A percentile compares a stretch with the other conserved stretches of the same genome.
These are phyloP conservation scores for Alectoris magna DNA, from an alignment of 2,797 vertebrate species.

Conservation along the genomic window DNA sequence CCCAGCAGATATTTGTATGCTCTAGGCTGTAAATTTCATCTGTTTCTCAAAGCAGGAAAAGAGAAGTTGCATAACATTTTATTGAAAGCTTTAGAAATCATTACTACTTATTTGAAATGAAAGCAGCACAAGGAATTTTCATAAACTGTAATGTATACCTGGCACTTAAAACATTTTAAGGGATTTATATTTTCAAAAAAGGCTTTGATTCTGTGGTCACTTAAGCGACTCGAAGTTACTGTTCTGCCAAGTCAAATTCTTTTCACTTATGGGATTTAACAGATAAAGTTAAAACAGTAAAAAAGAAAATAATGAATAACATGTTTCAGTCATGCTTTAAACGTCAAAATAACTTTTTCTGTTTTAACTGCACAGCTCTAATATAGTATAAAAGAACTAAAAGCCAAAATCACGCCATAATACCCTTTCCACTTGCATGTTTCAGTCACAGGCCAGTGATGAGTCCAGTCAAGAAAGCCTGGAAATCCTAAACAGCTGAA, in stretches of 20 bases:
- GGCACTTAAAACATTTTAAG: neutral
- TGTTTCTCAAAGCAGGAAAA: neutral
- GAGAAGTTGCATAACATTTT: neutral
- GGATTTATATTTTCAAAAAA: neutral
- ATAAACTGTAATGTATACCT: neutral
- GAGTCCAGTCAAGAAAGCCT: neutral
- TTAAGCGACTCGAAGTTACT: neutral
- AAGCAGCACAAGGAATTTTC: neutral
- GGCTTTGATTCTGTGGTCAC: neutral
- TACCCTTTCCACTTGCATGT: neutral
- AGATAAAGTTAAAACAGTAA: neutral
- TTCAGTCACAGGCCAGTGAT: neutral
- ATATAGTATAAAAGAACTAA: neutral
- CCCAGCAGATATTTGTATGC: neutral
- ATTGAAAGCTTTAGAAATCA: neutral
- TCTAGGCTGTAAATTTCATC: neutral
- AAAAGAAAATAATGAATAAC: neutral
- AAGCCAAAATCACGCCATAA: neutral
- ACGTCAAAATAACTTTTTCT: too few relatives aligned
- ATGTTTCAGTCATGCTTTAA: too few relatives aligned
- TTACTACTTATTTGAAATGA: neutral
- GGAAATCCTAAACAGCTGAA: neutral
- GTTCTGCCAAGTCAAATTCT: accelerated
- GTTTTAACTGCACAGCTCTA: neutral
- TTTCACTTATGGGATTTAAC: neutral